Base-by-base conservation (phyloP, 2,888 invertebrate species). In the Dichetophora obliterata region DNA sequence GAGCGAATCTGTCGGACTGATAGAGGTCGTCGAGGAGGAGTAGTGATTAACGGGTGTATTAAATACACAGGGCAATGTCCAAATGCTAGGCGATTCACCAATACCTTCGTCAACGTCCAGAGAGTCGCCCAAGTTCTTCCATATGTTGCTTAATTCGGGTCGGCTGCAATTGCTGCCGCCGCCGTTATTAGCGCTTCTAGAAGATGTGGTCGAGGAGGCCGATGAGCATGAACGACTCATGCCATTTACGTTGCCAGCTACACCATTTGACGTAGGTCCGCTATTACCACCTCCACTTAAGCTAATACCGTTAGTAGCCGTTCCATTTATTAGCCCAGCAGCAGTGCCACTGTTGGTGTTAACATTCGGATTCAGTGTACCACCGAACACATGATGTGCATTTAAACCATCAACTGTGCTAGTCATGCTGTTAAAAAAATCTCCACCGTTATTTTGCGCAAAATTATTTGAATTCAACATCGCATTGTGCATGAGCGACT, bases 21-120 rank as follows among this genome's bases (percentile, higher is more conserved):
- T 89, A 0, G 88, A 91, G 85, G 88, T 90, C 85, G 88, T 89
- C 85, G 83, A 91, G 19, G 88, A 89, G 69, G 86, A 86, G 75
- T 86, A 86, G 75, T 85, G 82, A 11, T 84, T 80, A 83, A 91
- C 93, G 84, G 94, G 92, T 88, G 91, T 92, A 5, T 79, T 75
- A 8, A 78, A 76, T 0, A 81, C 34, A 4, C 85, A 81, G 66
- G 93, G 91, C 81, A 94, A 92, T 70, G 93, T 94, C 91, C 96
- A 96, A 90, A 96, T 95, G 84, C 94, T 94, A 78, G 96, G 96
- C 76, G 95, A 96, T 86, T 96, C 96, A 76, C 96, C 96, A 68
- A 96, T 91, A 4, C 96, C 96, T 89, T 96, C 96, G 90, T 96
- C 96, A 82, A 93, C 90, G 78, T 96, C 96, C 85, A 94, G 91